These are phyloP conservation scores for Steinernema scapterisci DNA, from an alignment of 2,888 invertebrate species.

Conservation along the genomic window DNA sequence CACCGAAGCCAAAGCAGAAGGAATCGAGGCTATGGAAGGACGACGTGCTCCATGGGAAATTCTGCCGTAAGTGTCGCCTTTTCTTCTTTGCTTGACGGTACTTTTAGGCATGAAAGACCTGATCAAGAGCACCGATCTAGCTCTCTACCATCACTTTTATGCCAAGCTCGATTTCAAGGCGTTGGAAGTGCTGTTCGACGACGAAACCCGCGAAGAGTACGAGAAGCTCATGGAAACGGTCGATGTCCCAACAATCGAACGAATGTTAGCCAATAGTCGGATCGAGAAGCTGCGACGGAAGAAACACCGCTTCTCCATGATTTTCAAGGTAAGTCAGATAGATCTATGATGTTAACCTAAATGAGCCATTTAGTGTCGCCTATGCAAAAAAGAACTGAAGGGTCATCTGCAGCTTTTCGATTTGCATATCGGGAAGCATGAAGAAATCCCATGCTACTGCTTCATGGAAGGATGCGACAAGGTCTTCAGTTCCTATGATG, in stretches of 20 bases:
- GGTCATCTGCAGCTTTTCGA: background rate
- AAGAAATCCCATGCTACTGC: background rate
- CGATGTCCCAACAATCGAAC: background rate
- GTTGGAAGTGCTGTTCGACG: background rate
- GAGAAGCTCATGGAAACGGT: background rate
- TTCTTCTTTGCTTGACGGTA: too few species aligned
- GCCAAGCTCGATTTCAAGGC: background rate
- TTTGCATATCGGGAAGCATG: background rate
- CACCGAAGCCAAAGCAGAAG: background rate
- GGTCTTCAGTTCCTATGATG: background rate
- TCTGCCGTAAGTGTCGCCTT: too few species aligned
- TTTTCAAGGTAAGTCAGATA: background rate
- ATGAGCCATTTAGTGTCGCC: background rate
- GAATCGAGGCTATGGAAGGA: background rate
- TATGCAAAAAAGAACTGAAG: background rate
- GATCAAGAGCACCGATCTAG: too few species aligned
- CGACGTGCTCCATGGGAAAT: background rate
- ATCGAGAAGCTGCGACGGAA: background rate
- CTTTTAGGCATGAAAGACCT: too few species aligned
- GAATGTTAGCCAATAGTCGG: background rate
- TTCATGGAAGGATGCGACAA: background rate
- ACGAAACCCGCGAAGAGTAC: background rate
- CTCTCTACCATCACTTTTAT: too few species aligned
- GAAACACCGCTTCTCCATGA: background rate
- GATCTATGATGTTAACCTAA: too few species aligned